These are phyloP conservation scores for Agrochola lota DNA, from an alignment of 2,888 invertebrate genomes.

Conservation along the genomic window DNA sequence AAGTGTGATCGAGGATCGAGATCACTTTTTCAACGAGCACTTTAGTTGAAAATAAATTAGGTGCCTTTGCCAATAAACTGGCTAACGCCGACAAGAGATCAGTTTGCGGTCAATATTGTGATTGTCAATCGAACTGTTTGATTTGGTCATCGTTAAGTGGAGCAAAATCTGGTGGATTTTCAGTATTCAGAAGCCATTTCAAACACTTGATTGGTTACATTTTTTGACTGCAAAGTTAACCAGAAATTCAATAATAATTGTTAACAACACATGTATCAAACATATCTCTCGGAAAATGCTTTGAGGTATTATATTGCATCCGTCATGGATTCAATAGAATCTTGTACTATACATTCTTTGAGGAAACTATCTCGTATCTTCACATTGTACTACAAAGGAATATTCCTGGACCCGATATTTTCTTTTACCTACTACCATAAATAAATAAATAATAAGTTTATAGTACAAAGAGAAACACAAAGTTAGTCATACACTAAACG, in stretches of 20 bases:
- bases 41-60: slow-evolving; percentile 30
- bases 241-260: neutral
- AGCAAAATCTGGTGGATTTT: slow-evolving; percentile 40
- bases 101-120: slow-evolving; percentile 55
- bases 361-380: neutral
- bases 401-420: neutral
- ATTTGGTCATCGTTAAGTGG: slow-evolving; percentile 49
- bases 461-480: too few relatives aligned
- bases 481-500: too few relatives aligned
- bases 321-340: neutral
- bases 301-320: neutral
- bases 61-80: slow-evolving; percentile 38
- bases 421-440: neutral
- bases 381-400: neutral
- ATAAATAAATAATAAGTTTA: too few relatives aligned
- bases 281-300: neutral
- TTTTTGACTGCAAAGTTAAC: slow-evolving; percentile 4
- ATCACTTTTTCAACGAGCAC: slow-evolving; percentile 28
- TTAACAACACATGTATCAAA: neutral
- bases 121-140: slow-evolving; percentile 60
- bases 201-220: neutral
- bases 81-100: slow-evolving; percentile 46
- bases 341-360: neutral
- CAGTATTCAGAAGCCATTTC: neutral
- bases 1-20: slow-evolving; percentile 26